Evolutionary conservation across 2,797 vertebrate species (phyloP), one percentile per base, ranked within the genome.

Genomic region (Tarsius wallacei): DNA sequence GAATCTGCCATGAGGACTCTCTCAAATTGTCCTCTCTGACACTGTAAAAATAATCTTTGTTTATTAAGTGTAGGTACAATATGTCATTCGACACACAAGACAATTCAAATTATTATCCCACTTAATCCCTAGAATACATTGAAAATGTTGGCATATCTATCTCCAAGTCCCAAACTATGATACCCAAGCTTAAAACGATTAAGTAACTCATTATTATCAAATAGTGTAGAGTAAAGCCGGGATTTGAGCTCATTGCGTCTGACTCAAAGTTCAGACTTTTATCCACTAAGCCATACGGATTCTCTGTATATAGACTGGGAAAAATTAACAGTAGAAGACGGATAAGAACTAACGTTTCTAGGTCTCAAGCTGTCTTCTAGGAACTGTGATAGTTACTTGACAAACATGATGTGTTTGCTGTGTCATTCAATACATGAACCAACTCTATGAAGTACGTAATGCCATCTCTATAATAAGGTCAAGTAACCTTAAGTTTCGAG

Each of bases 131-230:
- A 51, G 31, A 86, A 36, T 47, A 63, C 19, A 89, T 11, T 42
- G n/a, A 89, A 42, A 91, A 95, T 21, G 22, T 87, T 94, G 7
- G 4, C 73, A 80, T 83, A 94, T 93, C 51, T 73, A 87, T 31
- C 0, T 22, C 2, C 16, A 47, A 57, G 8, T 87, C 91, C 47
- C 31, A 82, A 22, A 85, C 42, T 85, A 80, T 9, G 7, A 70
- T 74, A 51, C 10, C 24, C 6, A 76, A 77, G 13, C 3, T 85
- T 64, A 86, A 53, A 88, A 80, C 53, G 6, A 31, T 74, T 68
- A 93, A 51, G 6, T 83, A 71, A 74, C 1, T 57, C 13, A 51
- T 26, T 5, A 68, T 36, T 66, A 70, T 49, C 47, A 77, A 85
- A 85, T n/a, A 71, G 28, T 31, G 15, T 12, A 31, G 33, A 42